Base-by-base conservation (phyloP, 2,888 invertebrate genomes). In the Aricia artaxerxes region DNA sequence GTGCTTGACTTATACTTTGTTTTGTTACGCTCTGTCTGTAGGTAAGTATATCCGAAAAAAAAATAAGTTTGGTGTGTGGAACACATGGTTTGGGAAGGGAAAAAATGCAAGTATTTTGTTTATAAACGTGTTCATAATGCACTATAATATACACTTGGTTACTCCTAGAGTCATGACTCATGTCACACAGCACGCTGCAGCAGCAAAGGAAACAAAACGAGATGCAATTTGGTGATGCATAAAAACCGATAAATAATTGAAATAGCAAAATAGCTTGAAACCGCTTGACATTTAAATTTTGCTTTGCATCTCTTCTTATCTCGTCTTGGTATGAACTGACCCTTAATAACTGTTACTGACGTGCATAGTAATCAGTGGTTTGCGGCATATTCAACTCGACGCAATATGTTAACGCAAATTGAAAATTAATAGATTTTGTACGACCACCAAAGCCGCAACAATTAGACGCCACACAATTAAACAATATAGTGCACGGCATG, bases 351-450 rank as follows among this genome's bases (percentile, higher is more conserved):
- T 24, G 16, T 69, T 69, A 69, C 9, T 69, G 69, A 69, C 69
- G 69, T 69, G 5, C 16, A 69, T 11, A 5, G 16, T 69, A 38
- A 69, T 38, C 64, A 64, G 69, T 16, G 35, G 69, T 69, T 69
- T 69, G 69, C 16, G 69, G 69, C 35, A 35, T 35, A 69, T 35
- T 13, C 69, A 35, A 69, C 69, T 35, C 11, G 9, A 13, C 13
- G 35, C 69, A 69, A 13, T 53, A 53, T 35, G 69, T 35, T 35
- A 35, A 4, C 69, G 69, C 35, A 69, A 69, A 69, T 69, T 69
- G 69, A 69, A 35, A 69, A 35, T 69, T 69, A 35, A 69, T 69
- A 35, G 69, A 16, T 69, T 69, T 69, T 38, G 35, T 69, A 69
- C 69, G 69, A 69, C 35, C 35, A 69, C 69, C 4, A 69, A 69